Percentiles rank a stretch among this genome's conserved stretches.
Conservation (phyloP, 2,113 vertebrate species). For the Hipposideros armiger region DNA sequence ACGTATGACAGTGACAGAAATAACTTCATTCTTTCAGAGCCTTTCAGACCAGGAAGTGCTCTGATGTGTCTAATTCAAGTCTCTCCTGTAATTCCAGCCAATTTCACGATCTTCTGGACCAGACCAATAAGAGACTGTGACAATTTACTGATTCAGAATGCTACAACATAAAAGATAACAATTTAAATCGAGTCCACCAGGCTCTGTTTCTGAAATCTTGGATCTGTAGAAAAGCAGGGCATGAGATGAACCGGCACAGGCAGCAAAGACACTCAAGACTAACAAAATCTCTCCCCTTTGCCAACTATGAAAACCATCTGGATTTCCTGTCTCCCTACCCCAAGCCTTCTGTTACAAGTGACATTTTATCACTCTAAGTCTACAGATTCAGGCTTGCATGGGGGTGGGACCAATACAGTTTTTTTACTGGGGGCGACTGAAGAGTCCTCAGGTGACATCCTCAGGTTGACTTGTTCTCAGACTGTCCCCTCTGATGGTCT, state of each 20-base stretch:
- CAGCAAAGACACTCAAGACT: not conserved
- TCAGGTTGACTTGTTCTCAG: not conserved
- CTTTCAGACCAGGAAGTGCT: slow-evolving; percentile 49
- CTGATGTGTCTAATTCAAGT: not conserved
- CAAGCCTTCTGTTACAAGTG: not conserved
- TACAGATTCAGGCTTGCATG: not conserved
- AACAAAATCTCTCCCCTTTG: not conserved
- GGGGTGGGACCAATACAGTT: not conserved
- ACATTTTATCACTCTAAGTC: not conserved
- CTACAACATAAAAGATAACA: not conserved
- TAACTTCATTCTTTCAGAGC: not conserved
- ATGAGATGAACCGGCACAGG: not conserved
- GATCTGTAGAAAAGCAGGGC: not conserved
- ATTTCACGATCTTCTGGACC: not conserved
- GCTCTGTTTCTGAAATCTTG: not conserved
- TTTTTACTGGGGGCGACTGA: accelerated
- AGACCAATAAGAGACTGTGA: not conserved
- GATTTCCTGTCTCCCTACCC: not conserved
- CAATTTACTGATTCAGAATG: not conserved
- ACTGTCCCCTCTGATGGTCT: not conserved
- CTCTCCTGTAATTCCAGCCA: slow-evolving; percentile 10
- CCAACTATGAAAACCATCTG: not conserved
- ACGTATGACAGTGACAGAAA: not conserved
- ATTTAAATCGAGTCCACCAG: not conserved
- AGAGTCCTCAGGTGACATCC: accelerated